phyloP scores from a whole-genome alignment of 2,888 invertebrate species.

The Halictus ligatus region DNA sequence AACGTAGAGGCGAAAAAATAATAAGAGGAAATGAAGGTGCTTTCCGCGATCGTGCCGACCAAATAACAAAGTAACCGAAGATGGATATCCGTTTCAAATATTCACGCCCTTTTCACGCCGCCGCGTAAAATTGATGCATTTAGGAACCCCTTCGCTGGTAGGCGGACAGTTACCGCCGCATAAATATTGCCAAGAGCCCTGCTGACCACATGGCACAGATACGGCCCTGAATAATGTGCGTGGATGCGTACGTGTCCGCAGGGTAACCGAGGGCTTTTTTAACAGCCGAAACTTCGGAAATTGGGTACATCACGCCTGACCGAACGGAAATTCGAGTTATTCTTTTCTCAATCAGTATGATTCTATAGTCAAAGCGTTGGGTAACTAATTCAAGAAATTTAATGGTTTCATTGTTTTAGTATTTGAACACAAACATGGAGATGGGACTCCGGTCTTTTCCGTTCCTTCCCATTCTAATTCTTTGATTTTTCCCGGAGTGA shows the following conservation, averaged over 20 bases:
- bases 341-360: neutral
- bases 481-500: no score
- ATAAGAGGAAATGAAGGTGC: conserved; percentile 48
- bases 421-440: no score
- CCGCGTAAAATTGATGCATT: conserved; percentile 83
- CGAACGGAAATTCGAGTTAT: neutral
- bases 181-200: conserved; percentile 81
- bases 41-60: conserved; percentile 67
- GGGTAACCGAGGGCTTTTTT: conserved; percentile 53
- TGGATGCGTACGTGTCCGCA: conserved; percentile 55
- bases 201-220: conserved; percentile 79
- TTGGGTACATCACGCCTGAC: neutral
- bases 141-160: conserved; percentile 82
- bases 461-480: no score
- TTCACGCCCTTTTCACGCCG: conserved; percentile 83
- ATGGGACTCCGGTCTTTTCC: no score
- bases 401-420: no score
- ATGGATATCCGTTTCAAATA: conserved; percentile 84
- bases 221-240: conserved; percentile 71
- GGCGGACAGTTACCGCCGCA: conserved; percentile 83
- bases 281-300: conserved; percentile 28
- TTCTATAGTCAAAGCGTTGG: neutral
- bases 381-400: no score
- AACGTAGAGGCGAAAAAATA: conserved; percentile 25
- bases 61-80: conserved; percentile 81